Evolutionary conservation across 2,797 vertebrate species (phyloP), one percentile per base, ranked within the genome.

Genomic region (Serranus cabrilla): DNA sequence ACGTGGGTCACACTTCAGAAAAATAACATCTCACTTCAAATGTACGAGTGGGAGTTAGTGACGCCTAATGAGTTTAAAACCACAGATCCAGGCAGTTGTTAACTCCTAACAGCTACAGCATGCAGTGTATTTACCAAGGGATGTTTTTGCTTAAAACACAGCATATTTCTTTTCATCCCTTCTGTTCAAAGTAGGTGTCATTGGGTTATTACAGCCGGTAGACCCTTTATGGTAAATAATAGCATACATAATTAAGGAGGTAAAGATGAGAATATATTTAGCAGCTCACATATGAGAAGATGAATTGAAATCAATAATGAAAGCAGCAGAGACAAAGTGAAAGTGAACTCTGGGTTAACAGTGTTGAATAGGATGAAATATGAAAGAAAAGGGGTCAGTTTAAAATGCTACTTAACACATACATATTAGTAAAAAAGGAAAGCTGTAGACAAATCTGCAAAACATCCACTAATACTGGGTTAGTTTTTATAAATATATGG

Each of bases 31-130:
- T 60, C 42, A 14, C 52, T 75, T 85, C 17, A 12, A 49, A 84
- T 57, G 18, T 40, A 27, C 60, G 54, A 54, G 60, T 58, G 54
- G 54, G 71, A 23, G 21, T 50, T 49, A 34, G 68, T 56, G 55
- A 82, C 40, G 54, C 46, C 43, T 76, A 66, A 79, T 76, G 57
- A 74, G 67, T 81, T 70, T 72, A 47, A 49, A 84, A 62, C 47
- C 71, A 49, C 51, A 74, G 61, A 65, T 63, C 37, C 56, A 56
- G 31, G 7, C 37, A 54, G 25, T 37, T 27, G 20, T 52, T 52
- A 60, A 69, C 34, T 31, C 49, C n/a, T 8, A 64, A 27, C 25
- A 49, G 27, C 51, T 13, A 11, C 8, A 56, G n/a, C 17, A 46
- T 63, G 2, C 40, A 7, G 14, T 34, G 49, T 47, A 21, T 46